These are phyloP conservation scores for Philopedon plagiatum DNA, from an alignment of 2,888 invertebrate species.

Conservation along the genomic window DNA sequence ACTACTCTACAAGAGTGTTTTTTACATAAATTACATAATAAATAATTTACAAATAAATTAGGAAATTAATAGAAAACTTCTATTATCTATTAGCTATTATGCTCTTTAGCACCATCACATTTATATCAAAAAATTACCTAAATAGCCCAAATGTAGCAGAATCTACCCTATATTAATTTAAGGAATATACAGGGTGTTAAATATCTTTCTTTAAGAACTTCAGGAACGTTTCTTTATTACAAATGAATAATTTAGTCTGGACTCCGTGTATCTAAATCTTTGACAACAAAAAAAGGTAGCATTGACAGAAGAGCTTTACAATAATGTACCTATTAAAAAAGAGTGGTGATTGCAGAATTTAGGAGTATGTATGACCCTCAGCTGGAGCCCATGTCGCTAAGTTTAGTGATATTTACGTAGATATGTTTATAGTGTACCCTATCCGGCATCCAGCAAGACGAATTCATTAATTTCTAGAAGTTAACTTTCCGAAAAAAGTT, in stretches of 20 bases:
- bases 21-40: constrained; percentile 49
- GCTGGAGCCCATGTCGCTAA: no score
- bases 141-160: constrained; percentile 38
- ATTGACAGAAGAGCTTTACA: no score
- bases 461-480: no score
- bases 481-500: no score
- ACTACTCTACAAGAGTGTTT: constrained; percentile 39
- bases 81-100: constrained; percentile 56
- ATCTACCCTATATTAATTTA: constrained; percentile 18
- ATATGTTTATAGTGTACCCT: no score
- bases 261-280: no score
- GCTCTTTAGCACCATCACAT: constrained; percentile 67
- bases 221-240: background rate
- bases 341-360: no score
- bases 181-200: background rate
- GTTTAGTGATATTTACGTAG: no score
- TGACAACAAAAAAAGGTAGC: no score
- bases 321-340: no score
- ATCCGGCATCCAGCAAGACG: no score
- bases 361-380: no score
- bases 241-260: background rate
- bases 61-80: constrained; percentile 57
- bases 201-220: background rate
- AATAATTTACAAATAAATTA: constrained; percentile 53
- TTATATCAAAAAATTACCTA: constrained; percentile 58